Evolutionary conservation across 2,888 invertebrate species (phyloP), one percentile per base, ranked within the genome.

Genomic region (Dyspetes luteomarginatus): DNA sequence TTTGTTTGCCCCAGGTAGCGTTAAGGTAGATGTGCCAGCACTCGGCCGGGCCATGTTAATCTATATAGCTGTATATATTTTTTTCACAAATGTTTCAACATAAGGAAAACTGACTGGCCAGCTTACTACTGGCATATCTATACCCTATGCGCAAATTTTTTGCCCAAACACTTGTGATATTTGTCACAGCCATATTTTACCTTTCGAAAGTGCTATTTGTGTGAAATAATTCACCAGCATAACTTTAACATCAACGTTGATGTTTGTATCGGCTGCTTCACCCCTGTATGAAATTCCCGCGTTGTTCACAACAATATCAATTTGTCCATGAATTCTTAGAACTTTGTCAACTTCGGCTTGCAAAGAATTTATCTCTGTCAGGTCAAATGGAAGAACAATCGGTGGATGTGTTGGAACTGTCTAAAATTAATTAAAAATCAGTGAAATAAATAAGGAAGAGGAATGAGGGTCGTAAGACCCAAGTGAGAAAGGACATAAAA

Each of bases 181-280:
- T 36, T 4, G 36, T 36, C 12, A 36, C 4, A n/a, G n/a, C n/a
- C n/a, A n/a, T n/a, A n/a, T n/a, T 85, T 89, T 93, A 97, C 98
- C 97, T 95, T 98, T 98, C 0, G 98, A 97, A 26, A 99, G 92
- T 41, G 96, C 97, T 71, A 98, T 95, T 83, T 98, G 95, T 15
- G 98, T 98, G 93, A 99, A 98, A 92, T 97, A 99, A 93, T 99
- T 99, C 4, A 98, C 95, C 43, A 95, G 93, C 98, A 99, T 98
- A 52, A 99, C 94, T 93, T 96, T 95, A 79, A 95, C 93, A 91
- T 98, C 96, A 7, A 98, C 97, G 89, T 97, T 96, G 45, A 97
- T 92, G 50, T 94, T 93, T 0, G 98, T 97, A 56, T 95, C 93
- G 19, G 95, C 86, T 64, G 96, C 94, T 84, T 95, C 94, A 0